Base-by-base conservation (phyloP, 37 sponge, comb jelly and placozoan genomes). In the Halisarca cf. caerulea region DNA sequence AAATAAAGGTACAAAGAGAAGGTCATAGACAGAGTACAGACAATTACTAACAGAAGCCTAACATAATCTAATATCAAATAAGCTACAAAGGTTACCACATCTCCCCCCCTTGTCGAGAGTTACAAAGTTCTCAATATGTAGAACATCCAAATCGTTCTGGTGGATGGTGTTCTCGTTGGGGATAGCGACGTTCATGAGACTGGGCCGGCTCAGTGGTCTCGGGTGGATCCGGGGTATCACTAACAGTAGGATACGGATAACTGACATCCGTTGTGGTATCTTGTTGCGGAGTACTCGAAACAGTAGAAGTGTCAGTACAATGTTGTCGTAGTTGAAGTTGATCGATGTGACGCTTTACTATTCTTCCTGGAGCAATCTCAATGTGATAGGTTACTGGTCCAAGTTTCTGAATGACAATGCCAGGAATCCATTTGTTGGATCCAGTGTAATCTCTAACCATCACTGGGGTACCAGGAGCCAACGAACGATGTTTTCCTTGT, bases 351-450 rank as follows among this genome's bases (percentile, higher is more conserved):
- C 9, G 60, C 60, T 71, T 71, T 27, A 23, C n/a, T 3, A 37
- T 8, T 27, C 30, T 23, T 23, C 72, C 72, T 21, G 20, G 5
- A 23, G 72, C 39, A 71, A 37, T 27, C 33, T 8, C 72, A 3
- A 71, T 36, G 39, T 8, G 2, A 27, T 71, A 71, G 6, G 72
- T 71, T 23, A 71, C 72, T 71, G 72, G 72, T 28, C 72, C 72
- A 3, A 71, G 39, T 37, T 3, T 71, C 72, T 37, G 2, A 4
- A 71, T 71, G 39, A 71, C 36, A 38, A 71, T 37, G 33, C 72
- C 72, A 9, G 72, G 72, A 4, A 71, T 71, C 72, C 72, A 71
- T 37, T 71, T 71, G 8, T 7, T 9, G 27, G 72, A 37, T 9
- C 72, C 72, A 71, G 23, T 3, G 72, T 17, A 9, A 27, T 17